Conservation (phyloP, 1,140 invertebrate species). For the Drosophila arizonae region DNA sequence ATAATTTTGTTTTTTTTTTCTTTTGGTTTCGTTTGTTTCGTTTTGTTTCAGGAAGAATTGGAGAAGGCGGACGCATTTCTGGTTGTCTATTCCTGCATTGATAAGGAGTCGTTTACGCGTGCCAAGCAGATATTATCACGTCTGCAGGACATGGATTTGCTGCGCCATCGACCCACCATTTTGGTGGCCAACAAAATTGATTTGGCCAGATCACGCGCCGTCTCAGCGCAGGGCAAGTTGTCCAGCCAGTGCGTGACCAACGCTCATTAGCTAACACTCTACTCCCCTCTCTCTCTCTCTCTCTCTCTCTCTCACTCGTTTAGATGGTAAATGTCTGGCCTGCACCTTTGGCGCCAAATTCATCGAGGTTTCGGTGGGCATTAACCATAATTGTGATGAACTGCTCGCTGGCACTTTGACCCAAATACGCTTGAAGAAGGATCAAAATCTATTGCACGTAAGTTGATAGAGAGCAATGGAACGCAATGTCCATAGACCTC, state of each 20-base stretch:
- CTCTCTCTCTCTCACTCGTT: not conserved
- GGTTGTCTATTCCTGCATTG: constrained; percentile 95
- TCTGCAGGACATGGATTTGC: constrained; percentile 89
- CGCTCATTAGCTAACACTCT: not conserved
- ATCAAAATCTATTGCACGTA: constrained; percentile 85
- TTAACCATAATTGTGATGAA: constrained; percentile 95
- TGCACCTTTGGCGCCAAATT: constrained; percentile 94
- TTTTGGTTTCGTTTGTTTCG: not conserved
- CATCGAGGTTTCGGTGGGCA: constrained; percentile 94
- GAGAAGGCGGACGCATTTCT: constrained; percentile 92
- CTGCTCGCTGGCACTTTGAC: constrained; percentile 91
- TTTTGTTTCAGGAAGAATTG: constrained; percentile 86
- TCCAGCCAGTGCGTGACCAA: constrained; percentile 30
- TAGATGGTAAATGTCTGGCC: constrained; percentile 93
- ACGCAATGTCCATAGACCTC: not conserved
- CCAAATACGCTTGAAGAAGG: constrained; percentile 91
- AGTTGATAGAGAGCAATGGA: constrained; percentile 32
- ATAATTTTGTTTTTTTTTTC: not conserved
- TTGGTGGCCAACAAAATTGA: constrained; percentile 98
- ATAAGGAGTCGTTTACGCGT: constrained; percentile 93
- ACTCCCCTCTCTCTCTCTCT: not conserved
- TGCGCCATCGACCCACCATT: constrained; percentile 90
- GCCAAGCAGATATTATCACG: constrained; percentile 90
- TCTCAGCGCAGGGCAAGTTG: constrained; percentile 92
- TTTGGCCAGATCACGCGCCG: constrained; percentile 93